Base-by-base conservation (phyloP, 2,113 vertebrate genomes). In the Pedetes capensis region DNA sequence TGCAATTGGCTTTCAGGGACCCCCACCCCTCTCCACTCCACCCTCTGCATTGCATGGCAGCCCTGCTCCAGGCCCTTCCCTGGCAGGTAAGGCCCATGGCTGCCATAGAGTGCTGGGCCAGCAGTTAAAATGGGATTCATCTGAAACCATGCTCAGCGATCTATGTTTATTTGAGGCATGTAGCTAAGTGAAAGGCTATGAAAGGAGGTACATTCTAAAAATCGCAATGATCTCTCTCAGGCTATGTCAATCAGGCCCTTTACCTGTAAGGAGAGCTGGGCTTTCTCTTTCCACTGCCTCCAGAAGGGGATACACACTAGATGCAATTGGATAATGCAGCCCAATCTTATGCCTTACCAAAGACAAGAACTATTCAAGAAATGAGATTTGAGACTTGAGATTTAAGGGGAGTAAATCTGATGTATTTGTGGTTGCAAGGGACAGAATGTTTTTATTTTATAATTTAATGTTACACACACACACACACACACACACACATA, bases 101-200 rank as follows among this genome's bases (percentile, higher is more conserved):
- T 5, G 5, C 91, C 69, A 88, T 61, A 97, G 89, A 61, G 51
- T 42, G 39, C 93, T 85, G 78, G 94, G 95, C 92, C 97, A 95
- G 88, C 92, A 93, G 97, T 96, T 97, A 95, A 39, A 80, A 85
- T 72, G 91, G 86, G 95, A 89, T 97, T 96, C 95, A 81, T 87
- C 68, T 97, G 89, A 97, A 98, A 97, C 87, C 93, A 71, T 87
- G 90, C 78, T 87, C 93, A 84, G 91, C 68, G 71, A 83, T 97
- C 95, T 66, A 53, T 93, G 91, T 96, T 97, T 96, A 89, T 97
- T 97, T 97, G 91, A 79, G 94, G 82, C 92, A 63, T 53, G n/a
- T 37, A 89, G 8, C 27, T 90, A 97, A 97, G 93, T 83, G 71
- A 76, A 93, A 25, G 57, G 80, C 87, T 93, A 49, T 64, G 94